Evolutionary conservation across 1,140 invertebrate genomes (phyloP), one percentile per base, ranked within the genome.

Genomic region (Pachypsylla venusta): DNA sequence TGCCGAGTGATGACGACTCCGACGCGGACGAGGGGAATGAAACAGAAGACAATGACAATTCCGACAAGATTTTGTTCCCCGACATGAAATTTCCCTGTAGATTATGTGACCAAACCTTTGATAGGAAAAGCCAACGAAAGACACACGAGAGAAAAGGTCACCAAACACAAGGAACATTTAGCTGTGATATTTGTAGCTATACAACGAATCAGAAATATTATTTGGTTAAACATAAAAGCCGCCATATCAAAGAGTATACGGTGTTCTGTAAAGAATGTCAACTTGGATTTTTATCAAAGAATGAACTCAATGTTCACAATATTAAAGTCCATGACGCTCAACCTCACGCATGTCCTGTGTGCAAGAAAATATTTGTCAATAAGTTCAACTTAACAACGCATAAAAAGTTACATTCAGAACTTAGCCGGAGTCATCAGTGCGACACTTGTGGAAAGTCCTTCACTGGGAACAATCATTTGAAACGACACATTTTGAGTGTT

Each of bases 381-480:
- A 67, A 67, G 1, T 66, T 66, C 55, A 71, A 68, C 54, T 72
- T 71, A 42, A 67, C 70, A 42, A 71, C 73, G 13, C 76, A 76
- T 56, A 60, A 60, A 42, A 48, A 48, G 16, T 48, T 48, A 22
- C 42, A 48, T 48, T 48, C n/a, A 48, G 7, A n/a, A 19, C 4
- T 48, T n/a, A 56, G 48, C 1, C 40, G 40, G 25, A 81, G 81
- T 14, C 81, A 83, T 60, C 76, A 57, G n/a, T 81, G 79, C 65
- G 71, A 71, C 54, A 63, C 76, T 7, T 81, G 79, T 62, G 70
- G 69, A 1, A 76, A 77, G 62, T 75, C 75, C 19, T 80, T 81
- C 67, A 75, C 75, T 0, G 75, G 93, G 67, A 85, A 90, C 61
- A 93, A 75, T 30, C 65, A 64, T 14, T 73, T 73, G 59, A 93